A percentile compares a stretch with the other conserved stretches of the same genome.
Evolutionary conservation across 53 echinoderm and acorn worm genomes (phyloP).

Genomic region (Holothuria leucospilota): DNA sequence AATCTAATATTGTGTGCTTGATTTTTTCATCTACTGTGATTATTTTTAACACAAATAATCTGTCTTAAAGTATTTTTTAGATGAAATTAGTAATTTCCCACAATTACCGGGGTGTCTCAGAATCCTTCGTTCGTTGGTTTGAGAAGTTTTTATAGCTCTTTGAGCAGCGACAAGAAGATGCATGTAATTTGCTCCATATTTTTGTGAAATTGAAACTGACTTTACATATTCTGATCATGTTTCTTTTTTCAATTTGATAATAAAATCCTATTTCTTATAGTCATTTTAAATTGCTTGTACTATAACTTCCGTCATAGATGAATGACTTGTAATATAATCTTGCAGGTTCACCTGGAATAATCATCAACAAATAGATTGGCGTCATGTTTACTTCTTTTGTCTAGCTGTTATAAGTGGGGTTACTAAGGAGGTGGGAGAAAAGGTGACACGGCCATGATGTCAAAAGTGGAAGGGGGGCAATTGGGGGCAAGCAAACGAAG

Average conservation of each 20-base stretch:
- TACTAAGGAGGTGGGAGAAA: too few species aligned
- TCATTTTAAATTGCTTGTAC: conserved; percentile 47
- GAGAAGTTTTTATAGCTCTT: not conserved
- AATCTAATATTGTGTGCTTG: not conserved
- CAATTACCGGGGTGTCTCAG: too few species aligned
- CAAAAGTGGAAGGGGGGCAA: too few species aligned
- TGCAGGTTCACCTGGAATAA: too few species aligned
- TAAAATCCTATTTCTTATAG: conserved; percentile 43
- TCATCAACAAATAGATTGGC: too few species aligned
- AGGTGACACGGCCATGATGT: too few species aligned
- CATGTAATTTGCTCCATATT: not conserved
- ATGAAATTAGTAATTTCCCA: not conserved
- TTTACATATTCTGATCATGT: conserved; percentile 18
- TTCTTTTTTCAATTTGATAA: conserved; percentile 41
- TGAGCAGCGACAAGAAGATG: not conserved
- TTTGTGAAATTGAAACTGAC: too few species aligned
- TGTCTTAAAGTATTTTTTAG: not conserved
- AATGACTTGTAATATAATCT: conserved; percentile 39
- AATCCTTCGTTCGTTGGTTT: too few species aligned
- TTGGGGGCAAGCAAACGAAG: too few species aligned
- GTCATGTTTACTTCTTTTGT: too few species aligned
- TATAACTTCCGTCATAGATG: conserved; percentile 16
- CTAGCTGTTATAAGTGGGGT: too few species aligned
- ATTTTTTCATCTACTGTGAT: not conserved
- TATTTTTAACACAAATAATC: not conserved